Evolutionary conservation across 2,888 invertebrate species (phyloP), one percentile per base, ranked within the genome.

Genomic region (Pemphredon lugubris): DNA sequence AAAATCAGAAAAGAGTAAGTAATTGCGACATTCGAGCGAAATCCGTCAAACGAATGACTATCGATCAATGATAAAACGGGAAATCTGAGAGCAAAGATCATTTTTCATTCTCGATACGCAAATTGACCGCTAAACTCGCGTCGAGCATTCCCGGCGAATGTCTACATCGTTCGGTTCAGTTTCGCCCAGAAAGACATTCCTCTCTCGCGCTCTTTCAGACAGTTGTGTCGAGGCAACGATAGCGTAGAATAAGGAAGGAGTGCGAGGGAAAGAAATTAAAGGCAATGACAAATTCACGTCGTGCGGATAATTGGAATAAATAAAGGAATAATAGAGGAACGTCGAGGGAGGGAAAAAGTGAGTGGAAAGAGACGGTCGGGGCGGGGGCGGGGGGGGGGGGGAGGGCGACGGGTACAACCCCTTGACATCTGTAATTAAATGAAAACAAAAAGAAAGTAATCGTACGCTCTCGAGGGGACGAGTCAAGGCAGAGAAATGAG

Each of bases 341-440:
- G 83, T 79, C 71, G 70, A 75, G 79, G 39, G 42, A 58, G 61
- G 75, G 73, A 76, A 75, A 75, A 76, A 78, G 79, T 73, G 74
- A 64, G 61, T 40, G 75, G 54, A 58, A 20, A 39, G 61, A 30
- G 18, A 32, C 6, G 20, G 58, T 16, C 40, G 51, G 48, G 53
- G 26, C 39, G 55, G 65, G 60, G 73, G 39, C 64, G 74, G n/a
- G 7, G 20, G 58, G 20, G 42, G 51, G 48, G 53, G 26, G 44
- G 55, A 64, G 60, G 73, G 39, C 64, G 74, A 75, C 76, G 76
- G 79, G 83, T 85, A 83, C 87, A 88, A 88, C 88, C 89, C 88
- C 89, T 89, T 89, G 88, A 89, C 88, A 88, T 89, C 89, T 86
- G 88, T 89, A 89, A 89, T 89, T 89, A 89, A 89, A 88, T 86